Base-by-base conservation (phyloP, 1,140 invertebrate species). In the Bombyx mandarina region DNA sequence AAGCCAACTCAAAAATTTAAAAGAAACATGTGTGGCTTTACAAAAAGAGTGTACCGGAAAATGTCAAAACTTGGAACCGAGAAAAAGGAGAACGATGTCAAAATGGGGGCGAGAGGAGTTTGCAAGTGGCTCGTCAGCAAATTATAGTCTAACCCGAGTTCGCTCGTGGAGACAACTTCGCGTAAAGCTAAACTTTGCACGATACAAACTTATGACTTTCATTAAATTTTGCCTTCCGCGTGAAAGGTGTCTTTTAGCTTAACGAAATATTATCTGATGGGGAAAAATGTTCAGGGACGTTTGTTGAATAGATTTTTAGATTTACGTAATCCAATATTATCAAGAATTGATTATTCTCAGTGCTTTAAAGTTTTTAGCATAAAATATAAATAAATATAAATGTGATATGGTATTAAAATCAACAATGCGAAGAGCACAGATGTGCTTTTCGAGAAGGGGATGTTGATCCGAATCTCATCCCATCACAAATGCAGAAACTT, bases 141-240 rank as follows among this genome's bases (percentile, higher is more conserved):
- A 80, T 82, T 80, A 80, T 73, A 75, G 69, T 71, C 65, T 73
- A 82, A 78, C 66, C 78, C 65, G 60, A 71, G 66, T 73, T 71
- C 73, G 71, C 67, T 69, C 72, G 67, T 58, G 58, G 75, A 69
- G 71, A 74, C 65, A 75, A 76, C 66, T 76, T 77, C 58, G 64
- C 67, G 65, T 72, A 69, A 70, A 67, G 66, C 69, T 69, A 57
- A 79, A 77, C 71, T 78, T 77, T 66, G 58, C 55, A 56, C 60
- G 71, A 80, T 74, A 75, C 68, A 73, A 79, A 79, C 74, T 82
- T 79, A 70, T 77, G 71, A 76, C 76, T 80, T 80, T 77, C 76
- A 79, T 79, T 79, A 79, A 76, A 79, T 80, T 75, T 63, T 71
- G 62, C 66, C 62, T 65, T 61, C 60, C 60, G 47, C 47, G 22